phyloP scores from a whole-genome alignment of 2,113 vertebrate species.

The Gallinago jamesoni region DNA sequence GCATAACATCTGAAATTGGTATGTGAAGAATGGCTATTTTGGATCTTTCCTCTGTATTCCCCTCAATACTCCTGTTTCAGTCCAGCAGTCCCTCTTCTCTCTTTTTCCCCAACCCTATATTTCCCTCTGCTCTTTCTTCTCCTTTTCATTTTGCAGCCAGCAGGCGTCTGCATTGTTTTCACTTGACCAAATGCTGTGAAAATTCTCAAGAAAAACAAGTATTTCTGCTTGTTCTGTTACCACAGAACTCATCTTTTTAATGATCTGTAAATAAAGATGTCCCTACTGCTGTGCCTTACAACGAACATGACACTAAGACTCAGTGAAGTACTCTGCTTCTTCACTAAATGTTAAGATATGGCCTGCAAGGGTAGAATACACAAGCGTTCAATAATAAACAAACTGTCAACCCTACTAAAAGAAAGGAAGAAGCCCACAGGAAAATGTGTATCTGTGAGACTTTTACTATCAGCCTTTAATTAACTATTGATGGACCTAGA shows the following conservation, averaged over 20 bases:
- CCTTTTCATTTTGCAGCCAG: slow-evolving; percentile 5
- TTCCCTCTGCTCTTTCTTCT: neutral
- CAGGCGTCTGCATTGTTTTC: slow-evolving; percentile 5
- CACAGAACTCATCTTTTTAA: neutral
- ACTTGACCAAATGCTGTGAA: slow-evolving; percentile 15
- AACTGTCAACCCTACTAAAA: neutral
- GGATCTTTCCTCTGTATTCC: neutral
- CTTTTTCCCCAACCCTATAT: neutral
- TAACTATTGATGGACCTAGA: neutral
- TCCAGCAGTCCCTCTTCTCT: neutral
- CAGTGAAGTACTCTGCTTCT: neutral
- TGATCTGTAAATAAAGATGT: slow-evolving; percentile 12
- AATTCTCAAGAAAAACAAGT: slow-evolving; percentile 26
- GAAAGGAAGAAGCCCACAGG: neutral
- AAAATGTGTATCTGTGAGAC: neutral
- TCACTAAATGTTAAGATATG: neutral
- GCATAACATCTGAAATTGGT: neutral
- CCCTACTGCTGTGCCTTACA: neutral
- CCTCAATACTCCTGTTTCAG: neutral
- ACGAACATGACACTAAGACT: neutral
- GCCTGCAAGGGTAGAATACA: neutral
- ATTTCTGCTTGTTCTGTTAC: neutral
- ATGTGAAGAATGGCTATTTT: neutral
- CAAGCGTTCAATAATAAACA: neutral
- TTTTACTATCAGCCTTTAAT: neutral